Evolutionary conservation across 2,888 invertebrate genomes (phyloP), one percentile per base, ranked within the genome.

Genomic region (Agrotis puta): DNA sequence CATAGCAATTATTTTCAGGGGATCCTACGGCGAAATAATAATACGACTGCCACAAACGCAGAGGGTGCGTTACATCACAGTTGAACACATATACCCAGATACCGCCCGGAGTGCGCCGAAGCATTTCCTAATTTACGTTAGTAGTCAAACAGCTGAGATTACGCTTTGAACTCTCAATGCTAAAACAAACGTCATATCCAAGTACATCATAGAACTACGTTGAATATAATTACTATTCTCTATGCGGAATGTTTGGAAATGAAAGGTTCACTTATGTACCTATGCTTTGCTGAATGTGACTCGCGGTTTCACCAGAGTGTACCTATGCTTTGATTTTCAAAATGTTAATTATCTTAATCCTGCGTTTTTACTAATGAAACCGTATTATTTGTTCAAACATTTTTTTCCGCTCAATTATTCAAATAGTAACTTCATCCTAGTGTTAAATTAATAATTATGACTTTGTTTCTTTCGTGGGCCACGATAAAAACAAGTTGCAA

Each of bases 51-150:
- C 92, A 16, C 85, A 80, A 65, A 80, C 63, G 20, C 82, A 88
- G 57, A 72, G 71, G 61, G 87, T 95, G 39, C 81, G 82, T 48
- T 82, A 87, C 70, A 73, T 94, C 58, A 94, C 94, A 76, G 74
- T 96, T 7, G 94, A 95, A 79, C 96, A 96, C 84, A 88, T 96
- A 22, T 88, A 90, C 3, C 96, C 96, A 3, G 96, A 96, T 80
- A 91, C 91, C 0, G 93, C 94, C 11, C 87, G 79, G 45, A 95
- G 95, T 84, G 95, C 96, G 16, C 96, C 95, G 2, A 95, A 91
- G 72, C 86, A 91, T 76, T 95, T 96, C 72, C 77, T 87, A 22
- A 80, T 95, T 73, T 92, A 92, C 74, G 96, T 95, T 79, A 92
- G 94, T 90, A 69, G 58, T 73, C 62, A 79, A 69, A 73, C 66